Percentiles rank a stretch among this genome's conserved stretches.
Evolutionary conservation across 2,888 invertebrate genomes (phyloP).

Genomic region (Eilema griseolum): DNA sequence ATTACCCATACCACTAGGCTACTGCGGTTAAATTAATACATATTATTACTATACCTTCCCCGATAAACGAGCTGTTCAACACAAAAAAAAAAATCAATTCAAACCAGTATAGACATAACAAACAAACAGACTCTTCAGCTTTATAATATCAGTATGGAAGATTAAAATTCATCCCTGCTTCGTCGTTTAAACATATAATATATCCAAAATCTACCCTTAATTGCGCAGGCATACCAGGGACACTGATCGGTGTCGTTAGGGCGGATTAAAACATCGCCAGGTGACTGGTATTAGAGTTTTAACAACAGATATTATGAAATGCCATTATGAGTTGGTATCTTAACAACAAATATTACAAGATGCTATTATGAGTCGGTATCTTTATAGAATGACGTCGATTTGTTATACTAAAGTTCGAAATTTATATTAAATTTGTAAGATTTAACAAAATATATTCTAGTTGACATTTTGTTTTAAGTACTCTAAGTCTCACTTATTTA

Average conservation of each 20-base stretch:
- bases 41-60: too few relatives aligned
- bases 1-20: too few relatives aligned
- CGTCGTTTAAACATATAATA: background rate
- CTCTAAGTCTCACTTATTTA: too few relatives aligned
- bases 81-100: too few relatives aligned
- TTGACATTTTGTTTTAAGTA: background rate
- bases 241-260: constrained; percentile 39
- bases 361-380: constrained; percentile 3
- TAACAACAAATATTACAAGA: constrained; percentile 29
- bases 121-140: background rate
- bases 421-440: background rate
- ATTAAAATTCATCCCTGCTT: constrained; percentile 46
- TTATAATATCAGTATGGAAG: background rate
- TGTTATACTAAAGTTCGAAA: background rate
- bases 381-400: constrained; percentile 8
- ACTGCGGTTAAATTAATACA: too few relatives aligned
- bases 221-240: constrained; percentile 1
- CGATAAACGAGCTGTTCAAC: too few relatives aligned
- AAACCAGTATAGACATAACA: background rate
- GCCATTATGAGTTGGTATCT: constrained; percentile 11
- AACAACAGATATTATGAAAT: constrained; percentile 28
- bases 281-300: constrained; percentile 50
- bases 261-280: constrained; percentile 46
- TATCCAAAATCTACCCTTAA: constrained; percentile 11
- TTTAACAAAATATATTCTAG: background rate